Conservation (phyloP, 2,113 vertebrate species). For the Dunckerocampus dactyliophorus region DNA sequence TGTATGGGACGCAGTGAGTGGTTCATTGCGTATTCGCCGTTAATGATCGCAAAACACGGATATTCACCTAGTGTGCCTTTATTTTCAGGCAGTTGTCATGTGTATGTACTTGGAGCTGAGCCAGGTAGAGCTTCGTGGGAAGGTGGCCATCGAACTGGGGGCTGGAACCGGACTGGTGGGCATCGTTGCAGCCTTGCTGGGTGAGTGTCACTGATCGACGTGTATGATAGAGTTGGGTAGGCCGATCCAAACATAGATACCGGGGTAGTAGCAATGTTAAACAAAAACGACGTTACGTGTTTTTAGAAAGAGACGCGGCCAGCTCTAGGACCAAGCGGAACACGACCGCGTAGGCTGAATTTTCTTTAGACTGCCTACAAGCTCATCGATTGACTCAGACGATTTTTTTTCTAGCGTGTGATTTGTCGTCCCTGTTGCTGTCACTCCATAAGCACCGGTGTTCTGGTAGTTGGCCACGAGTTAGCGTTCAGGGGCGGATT, state of each 20-base stretch:
- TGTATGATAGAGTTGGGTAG: neutral
- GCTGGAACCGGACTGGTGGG: conserved; percentile 93
- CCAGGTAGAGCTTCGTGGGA: conserved; percentile 74
- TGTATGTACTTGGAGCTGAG: conserved; percentile 86
- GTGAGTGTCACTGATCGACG: conserved; percentile 64
- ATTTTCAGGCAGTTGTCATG: conserved; percentile 84
- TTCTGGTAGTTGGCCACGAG: too few species aligned
- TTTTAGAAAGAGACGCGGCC: too few species aligned
- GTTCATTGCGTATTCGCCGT: neutral
- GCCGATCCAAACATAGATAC: neutral
- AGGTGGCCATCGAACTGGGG: conserved; percentile 83
- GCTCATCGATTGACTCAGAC: too few species aligned
- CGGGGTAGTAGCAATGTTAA: neutral
- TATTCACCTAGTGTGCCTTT: neutral
- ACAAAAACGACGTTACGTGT: neutral
- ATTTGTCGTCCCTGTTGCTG: too few species aligned
- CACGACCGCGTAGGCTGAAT: too few species aligned
- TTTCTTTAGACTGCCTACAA: too few species aligned
- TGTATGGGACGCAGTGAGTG: conserved; percentile 91
- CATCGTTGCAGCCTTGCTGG: conserved; percentile 87
- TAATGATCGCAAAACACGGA: neutral
- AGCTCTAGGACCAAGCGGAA: too few species aligned
- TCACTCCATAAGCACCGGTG: too few species aligned
- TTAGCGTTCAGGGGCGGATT: too few species aligned
- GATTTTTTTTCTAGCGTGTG: too few species aligned